A percentile compares a stretch with the other conserved stretches of the same genome.
Evolutionary conservation across 2,888 invertebrate genomes (phyloP).

Genomic region (Strigamia transsilvanica): DNA sequence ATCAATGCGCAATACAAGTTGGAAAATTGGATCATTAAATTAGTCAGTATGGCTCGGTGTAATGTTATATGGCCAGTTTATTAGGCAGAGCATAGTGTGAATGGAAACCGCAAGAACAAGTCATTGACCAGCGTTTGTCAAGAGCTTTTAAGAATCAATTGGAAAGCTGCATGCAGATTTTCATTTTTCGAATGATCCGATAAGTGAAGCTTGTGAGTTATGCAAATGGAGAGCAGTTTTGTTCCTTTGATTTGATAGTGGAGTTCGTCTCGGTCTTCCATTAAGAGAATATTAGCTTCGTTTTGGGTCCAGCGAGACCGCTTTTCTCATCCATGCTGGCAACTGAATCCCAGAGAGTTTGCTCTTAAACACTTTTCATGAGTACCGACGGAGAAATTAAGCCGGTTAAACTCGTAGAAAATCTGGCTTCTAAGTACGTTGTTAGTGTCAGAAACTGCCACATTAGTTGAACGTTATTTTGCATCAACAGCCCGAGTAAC

Average conservation of each 20-base stretch:
- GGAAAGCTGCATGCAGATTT: neutral
- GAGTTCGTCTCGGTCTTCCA: slow-evolving; percentile 36
- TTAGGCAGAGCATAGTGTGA: slow-evolving; percentile 10
- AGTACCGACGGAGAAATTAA: slow-evolving; percentile 49
- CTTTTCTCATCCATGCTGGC: slow-evolving; percentile 41
- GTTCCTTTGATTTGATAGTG: slow-evolving; percentile 46
- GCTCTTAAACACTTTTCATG: slow-evolving; percentile 49
- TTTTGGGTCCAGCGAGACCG: slow-evolving; percentile 46
- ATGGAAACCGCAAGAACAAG: slow-evolving; percentile 26
- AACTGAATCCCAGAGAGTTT: slow-evolving; percentile 40
- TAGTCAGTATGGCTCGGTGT: slow-evolving; percentile 43
- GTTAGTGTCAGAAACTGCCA: slow-evolving; percentile 49
- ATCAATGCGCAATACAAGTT: slow-evolving; percentile 49
- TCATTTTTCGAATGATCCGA: slow-evolving; percentile 23
- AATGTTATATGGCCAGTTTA: slow-evolving; percentile 40
- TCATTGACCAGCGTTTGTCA: slow-evolving; percentile 33
- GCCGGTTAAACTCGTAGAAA: slow-evolving; percentile 48
- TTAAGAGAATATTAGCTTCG: slow-evolving; percentile 49
- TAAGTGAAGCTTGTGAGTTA: slow-evolving; percentile 27
- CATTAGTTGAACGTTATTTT: slow-evolving; percentile 49
- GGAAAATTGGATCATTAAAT: slow-evolving; percentile 47
- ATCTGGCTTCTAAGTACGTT: slow-evolving; percentile 47
- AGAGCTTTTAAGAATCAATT: slow-evolving; percentile 38
- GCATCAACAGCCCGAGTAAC: slow-evolving; percentile 49
- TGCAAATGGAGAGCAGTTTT: slow-evolving; percentile 28